phyloP scores from a whole-genome alignment of 35 echinoderm and acorn worm species.

The Heliocidaris erythrogramma region DNA sequence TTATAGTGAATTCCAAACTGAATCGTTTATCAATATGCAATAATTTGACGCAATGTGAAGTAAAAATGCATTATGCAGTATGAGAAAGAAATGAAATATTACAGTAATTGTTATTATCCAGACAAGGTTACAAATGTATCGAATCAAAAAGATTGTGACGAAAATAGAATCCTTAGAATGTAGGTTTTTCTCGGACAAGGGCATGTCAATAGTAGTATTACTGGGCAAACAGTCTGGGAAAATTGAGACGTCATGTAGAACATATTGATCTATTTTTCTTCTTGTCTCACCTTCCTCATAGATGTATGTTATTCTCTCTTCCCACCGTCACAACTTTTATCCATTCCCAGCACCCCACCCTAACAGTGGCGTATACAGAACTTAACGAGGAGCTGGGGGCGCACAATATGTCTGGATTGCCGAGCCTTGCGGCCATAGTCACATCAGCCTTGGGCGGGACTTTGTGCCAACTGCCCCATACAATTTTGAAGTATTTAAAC shows the following conservation, averaged over 20 bases:
- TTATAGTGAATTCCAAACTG: background rate
- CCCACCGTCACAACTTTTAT: background rate
- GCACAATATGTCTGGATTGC: too few relatives aligned
- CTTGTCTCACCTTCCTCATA: background rate
- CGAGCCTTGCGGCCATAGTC: background rate
- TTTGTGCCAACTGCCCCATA: too few relatives aligned
- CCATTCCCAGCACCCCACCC: background rate
- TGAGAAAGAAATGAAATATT: background rate
- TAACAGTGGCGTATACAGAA: background rate
- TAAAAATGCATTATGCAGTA: background rate
- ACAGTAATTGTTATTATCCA: background rate
- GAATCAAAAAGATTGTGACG: background rate
- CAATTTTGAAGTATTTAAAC: too few relatives aligned
- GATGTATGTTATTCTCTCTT: background rate
- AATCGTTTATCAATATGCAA: background rate
- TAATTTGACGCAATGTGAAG: background rate
- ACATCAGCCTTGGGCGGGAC: background rate
- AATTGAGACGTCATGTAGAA: background rate
- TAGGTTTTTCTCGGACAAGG: background rate
- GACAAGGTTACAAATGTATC: background rate
- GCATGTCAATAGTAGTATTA: slow-evolving; percentile 13
- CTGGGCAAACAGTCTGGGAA: slow-evolving; percentile 14
- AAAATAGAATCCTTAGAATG: background rate
- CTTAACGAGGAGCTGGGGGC: background rate
- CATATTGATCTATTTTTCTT: background rate